phyloP scores from a whole-genome alignment of 2,797 vertebrate species.

The Acanthopagrus latus region DNA sequence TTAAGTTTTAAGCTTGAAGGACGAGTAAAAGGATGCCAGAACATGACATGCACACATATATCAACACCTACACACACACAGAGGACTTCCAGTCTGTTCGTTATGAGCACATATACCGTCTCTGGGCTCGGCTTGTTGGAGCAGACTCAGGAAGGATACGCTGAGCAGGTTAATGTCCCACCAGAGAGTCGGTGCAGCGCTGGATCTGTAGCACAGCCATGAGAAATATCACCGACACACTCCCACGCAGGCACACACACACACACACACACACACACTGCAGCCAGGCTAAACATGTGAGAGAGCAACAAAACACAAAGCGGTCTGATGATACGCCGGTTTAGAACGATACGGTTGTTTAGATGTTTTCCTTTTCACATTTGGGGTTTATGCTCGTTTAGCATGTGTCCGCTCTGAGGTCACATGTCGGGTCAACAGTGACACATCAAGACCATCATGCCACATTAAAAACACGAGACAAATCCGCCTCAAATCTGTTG shows the following conservation, averaged over 20 bases:
- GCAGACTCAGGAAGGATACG: slow-evolving; percentile 77
- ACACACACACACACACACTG: slow-evolving; percentile 51
- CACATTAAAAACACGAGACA: slow-evolving; percentile 33
- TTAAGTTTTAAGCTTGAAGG: neutral
- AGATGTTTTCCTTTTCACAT: slow-evolving; percentile 51
- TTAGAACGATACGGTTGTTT: slow-evolving; percentile 55
- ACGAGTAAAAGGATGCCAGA: neutral
- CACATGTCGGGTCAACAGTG: slow-evolving; percentile 31
- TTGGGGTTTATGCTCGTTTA: slow-evolving; percentile 37
- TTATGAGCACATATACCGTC: slow-evolving; percentile 67
- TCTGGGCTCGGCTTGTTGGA: slow-evolving; percentile 49
- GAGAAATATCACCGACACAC: slow-evolving; percentile 70
- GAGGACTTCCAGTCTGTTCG: slow-evolving; percentile 70
- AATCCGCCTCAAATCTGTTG: slow-evolving; percentile 35
- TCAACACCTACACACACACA: slow-evolving; percentile 10
- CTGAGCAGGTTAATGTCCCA: slow-evolving; percentile 75
- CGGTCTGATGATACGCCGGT: slow-evolving; percentile 41
- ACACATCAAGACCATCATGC: slow-evolving; percentile 31
- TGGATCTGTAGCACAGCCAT: slow-evolving; percentile 60
- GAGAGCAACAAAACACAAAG: slow-evolving; percentile 61
- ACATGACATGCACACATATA: neutral
- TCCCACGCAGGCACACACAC: slow-evolving; percentile 54
- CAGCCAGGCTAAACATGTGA: slow-evolving; percentile 67
- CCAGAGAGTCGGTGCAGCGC: slow-evolving; percentile 63
- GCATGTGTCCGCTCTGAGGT: slow-evolving; percentile 24